Evolutionary conservation across 2,113 vertebrate species (phyloP), one percentile per base, ranked within the genome.

Genomic region (Campylomormyrus tamandua): DNA sequence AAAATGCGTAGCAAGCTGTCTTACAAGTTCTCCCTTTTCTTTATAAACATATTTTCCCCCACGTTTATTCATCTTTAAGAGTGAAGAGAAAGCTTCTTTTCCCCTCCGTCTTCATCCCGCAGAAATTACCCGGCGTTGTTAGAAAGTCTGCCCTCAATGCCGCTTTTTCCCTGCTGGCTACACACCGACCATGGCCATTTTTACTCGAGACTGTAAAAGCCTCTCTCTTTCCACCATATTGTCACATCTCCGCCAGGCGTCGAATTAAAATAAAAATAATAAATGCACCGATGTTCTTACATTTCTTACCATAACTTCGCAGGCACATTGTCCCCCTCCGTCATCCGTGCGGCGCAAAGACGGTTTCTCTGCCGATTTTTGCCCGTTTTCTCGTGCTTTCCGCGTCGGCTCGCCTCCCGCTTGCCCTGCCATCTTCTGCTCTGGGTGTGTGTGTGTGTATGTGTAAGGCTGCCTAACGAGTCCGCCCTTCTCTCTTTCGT

Each of bases 211-310:
- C 93, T 93, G 92, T 92, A 93, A 89, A 91, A 91, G 92, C 92
- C 92, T 95, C 95, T 93, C 94, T 90, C 92, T 92, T 91, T 93
- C 96, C 96, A 93, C 96, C 96, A 96, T 96, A 93, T 96, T 96
- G 96, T 92, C 93, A 52, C 31, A 83, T 92, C 77, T 83, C 62
- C 53, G 89, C 46, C 89, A 50, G 13, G 88, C 92, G 5, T 35
- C 45, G 91, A 92, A 92, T 74, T 88, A 46, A 52, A 90, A 6
- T 52, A 42, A 91, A 92, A 93, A 58, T 46, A 89, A 21, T 6
- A n/a, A 87, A 50, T 48, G 35, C 89, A 9, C 50, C 90, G 11
- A 9, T 58, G 39, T 84, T 58, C 35, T 89, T n/a, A 53, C 24
- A 90, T 91, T 93, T 93, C 96, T 96, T 96, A 96, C 96, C 96